Percentiles rank a stretch among this genome's conserved stretches.
phyloP scores from a whole-genome alignment of 2,797 vertebrate species.

The Lutjanus argentimaculatus region DNA sequence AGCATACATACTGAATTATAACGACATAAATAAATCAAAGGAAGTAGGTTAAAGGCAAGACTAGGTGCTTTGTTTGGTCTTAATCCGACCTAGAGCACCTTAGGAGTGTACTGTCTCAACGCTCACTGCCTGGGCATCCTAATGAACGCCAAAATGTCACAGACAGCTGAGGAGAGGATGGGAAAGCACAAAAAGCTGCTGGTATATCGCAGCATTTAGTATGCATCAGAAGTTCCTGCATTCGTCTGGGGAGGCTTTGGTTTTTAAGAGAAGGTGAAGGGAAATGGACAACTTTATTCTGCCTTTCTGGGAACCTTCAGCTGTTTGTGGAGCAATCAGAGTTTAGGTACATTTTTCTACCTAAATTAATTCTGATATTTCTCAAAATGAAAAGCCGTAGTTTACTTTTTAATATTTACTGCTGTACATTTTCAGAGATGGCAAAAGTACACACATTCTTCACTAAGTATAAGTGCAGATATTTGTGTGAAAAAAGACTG shows the following conservation, averaged over 20 bases:
- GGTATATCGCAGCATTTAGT: constrained; percentile 56
- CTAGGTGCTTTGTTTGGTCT: constrained; percentile 49
- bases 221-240: constrained; percentile 62
- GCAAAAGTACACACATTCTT: too few species aligned
- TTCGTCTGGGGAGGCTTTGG: constrained; percentile 53
- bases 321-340: constrained; percentile 1
- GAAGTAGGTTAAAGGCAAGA: constrained; percentile 45
- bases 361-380: neutral
- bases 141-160: constrained; percentile 77
- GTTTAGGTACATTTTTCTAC: neutral
- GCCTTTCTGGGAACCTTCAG: neutral
- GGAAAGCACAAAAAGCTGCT: constrained; percentile 41
- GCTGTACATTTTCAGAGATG: neutral
- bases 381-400: neutral
- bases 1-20: constrained; percentile 65
- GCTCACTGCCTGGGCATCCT: constrained; percentile 55
- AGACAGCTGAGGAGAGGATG: constrained; percentile 43
- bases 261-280: constrained; percentile 45
- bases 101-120: constrained; percentile 32
- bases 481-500: too few species aligned
- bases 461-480: too few species aligned
- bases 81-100: constrained; percentile 70
- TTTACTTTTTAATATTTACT: neutral
- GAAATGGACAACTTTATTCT: constrained; percentile 12
- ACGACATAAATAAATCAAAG: constrained; percentile 71